These are phyloP conservation scores for Pollenia labialis DNA, from an alignment of 2,888 invertebrate species.

Conservation along the genomic window DNA sequence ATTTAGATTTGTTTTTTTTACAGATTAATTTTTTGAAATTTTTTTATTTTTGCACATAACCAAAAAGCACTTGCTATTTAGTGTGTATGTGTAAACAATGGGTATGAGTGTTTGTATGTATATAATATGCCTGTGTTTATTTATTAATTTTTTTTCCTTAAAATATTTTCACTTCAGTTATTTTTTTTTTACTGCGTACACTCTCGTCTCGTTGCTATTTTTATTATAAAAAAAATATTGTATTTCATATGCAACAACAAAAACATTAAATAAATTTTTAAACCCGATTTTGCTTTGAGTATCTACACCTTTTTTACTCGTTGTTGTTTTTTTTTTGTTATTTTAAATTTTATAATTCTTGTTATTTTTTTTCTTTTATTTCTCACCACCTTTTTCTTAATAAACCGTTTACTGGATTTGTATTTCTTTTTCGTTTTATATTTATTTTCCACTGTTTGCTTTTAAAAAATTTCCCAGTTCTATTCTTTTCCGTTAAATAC, in stretches of 20 bases:
- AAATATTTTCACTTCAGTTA: conserved; percentile 72
- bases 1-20: conserved; percentile 18
- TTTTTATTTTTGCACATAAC: conserved; percentile 19
- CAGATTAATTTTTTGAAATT: conserved; percentile 1
- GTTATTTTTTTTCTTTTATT: conserved; percentile 63
- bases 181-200: conserved; percentile 56
- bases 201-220: conserved; percentile 59
- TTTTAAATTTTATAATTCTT: conserved; percentile 69
- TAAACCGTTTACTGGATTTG: conserved; percentile 59
- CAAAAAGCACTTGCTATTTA: conserved; percentile 28
- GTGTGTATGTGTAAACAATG: neutral
- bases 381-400: conserved; percentile 65
- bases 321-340: conserved; percentile 56
- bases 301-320: conserved; percentile 71
- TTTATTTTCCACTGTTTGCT: conserved; percentile 36
- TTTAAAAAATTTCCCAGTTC: conserved; percentile 12
- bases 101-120: neutral
- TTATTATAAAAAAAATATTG: conserved; percentile 46
- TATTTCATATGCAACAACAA: conserved; percentile 35
- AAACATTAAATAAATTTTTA: conserved; percentile 32
- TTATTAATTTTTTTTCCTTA: conserved; percentile 58
- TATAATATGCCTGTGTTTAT: neutral
- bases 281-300: conserved; percentile 66
- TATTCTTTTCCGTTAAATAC: conserved; percentile 62
- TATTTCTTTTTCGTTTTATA: conserved; percentile 42